Conservation (phyloP, 2,888 invertebrate genomes). For the Phyllotreta cruciferae region DNA sequence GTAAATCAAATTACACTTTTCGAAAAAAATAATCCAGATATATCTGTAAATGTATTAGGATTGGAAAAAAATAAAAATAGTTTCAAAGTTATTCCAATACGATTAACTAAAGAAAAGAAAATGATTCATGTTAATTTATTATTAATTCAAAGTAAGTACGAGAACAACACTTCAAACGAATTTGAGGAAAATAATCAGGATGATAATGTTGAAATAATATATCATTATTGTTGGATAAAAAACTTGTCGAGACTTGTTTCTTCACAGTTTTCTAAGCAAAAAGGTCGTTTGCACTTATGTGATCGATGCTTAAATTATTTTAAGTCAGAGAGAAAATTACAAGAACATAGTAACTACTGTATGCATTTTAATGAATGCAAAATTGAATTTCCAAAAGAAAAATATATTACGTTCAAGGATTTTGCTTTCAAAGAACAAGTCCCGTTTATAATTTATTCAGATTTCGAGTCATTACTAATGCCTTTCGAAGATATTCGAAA, state of each 20-base stretch:
- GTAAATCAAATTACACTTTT: too few relatives aligned
- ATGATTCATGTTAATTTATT: slow-evolving; percentile 4
- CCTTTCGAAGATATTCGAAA: background rate
- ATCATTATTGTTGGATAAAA: slow-evolving; percentile 13
- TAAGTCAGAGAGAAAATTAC: slow-evolving; percentile 1
- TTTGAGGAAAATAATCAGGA: background rate
- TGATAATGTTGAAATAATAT: slow-evolving; percentile 2
- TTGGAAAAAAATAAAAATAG: background rate
- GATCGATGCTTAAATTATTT: slow-evolving; percentile 22
- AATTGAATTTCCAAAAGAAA: slow-evolving; percentile 15
- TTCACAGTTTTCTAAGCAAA: background rate
- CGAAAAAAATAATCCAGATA: slow-evolving; percentile 13
- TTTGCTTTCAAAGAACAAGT: slow-evolving; percentile 11
- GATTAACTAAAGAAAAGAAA: slow-evolving; percentile 1
- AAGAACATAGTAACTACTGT: background rate
- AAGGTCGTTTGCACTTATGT: too few relatives aligned
- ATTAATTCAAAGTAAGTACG: slow-evolving; percentile 5
- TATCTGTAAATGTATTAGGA: slow-evolving; percentile 11
- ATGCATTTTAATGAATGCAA: background rate
- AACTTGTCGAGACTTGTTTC: slow-evolving; percentile 1
- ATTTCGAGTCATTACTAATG: slow-evolving; percentile 33
- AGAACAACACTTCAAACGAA: background rate
- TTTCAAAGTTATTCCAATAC: slow-evolving; percentile 2
- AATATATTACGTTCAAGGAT: slow-evolving; percentile 30
- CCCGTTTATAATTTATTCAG: slow-evolving; percentile 38